Percentiles rank a stretch among this genome's conserved stretches.
Conservation (phyloP, 2,888 invertebrate species). For the Metallyticus violacea region DNA sequence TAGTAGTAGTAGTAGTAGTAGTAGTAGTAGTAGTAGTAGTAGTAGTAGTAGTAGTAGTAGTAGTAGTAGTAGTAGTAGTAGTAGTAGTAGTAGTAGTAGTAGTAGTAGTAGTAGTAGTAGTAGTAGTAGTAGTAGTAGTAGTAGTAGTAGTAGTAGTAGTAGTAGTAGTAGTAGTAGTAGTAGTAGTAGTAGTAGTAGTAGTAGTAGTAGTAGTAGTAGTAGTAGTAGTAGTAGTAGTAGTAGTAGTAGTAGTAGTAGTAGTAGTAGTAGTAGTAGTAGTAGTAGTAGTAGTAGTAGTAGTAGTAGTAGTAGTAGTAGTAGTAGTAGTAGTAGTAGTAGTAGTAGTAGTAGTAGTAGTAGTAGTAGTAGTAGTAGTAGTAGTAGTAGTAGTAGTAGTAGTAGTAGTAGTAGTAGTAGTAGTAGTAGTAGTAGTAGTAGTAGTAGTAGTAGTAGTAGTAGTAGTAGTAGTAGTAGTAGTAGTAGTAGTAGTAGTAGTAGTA, state of each 20-base stretch:
- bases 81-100: slow-evolving; percentile 7
- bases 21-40: slow-evolving; percentile 7
- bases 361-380: slow-evolving; percentile 7
- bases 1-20: slow-evolving; percentile 7
- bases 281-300: slow-evolving; percentile 7
- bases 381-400: slow-evolving; percentile 7
- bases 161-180: slow-evolving; percentile 7
- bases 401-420: slow-evolving; percentile 7
- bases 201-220: slow-evolving; percentile 7
- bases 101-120: slow-evolving; percentile 7
- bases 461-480: slow-evolving; percentile 7
- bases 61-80: slow-evolving; percentile 7
- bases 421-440: slow-evolving; percentile 7
- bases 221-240: slow-evolving; percentile 7
- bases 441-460: slow-evolving; percentile 7
- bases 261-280: slow-evolving; percentile 7
- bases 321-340: slow-evolving; percentile 7
- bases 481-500: slow-evolving; percentile 7
- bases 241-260: slow-evolving; percentile 7
- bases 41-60: slow-evolving; percentile 7
- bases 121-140: slow-evolving; percentile 7
- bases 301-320: slow-evolving; percentile 7
- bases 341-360: slow-evolving; percentile 7
- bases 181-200: slow-evolving; percentile 7
- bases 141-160: slow-evolving; percentile 7